Percentiles rank a stretch among this genome's conserved stretches.
Conservation (phyloP, 2,797 vertebrate genomes). For the Spondyliosoma cantharus region DNA sequence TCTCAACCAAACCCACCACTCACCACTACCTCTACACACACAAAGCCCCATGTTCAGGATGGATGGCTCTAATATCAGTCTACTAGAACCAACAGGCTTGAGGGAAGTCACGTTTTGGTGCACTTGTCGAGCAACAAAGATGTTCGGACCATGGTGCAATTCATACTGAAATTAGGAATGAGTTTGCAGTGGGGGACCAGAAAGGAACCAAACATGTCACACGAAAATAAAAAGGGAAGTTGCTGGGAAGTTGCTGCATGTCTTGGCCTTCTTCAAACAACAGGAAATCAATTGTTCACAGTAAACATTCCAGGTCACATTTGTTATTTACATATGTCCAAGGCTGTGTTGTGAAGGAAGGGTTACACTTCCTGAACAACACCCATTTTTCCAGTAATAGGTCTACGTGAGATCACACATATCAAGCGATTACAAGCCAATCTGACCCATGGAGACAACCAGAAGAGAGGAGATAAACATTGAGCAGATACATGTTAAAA, state of each 20-base stretch:
- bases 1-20: conserved; percentile 42
- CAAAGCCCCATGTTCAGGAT: conserved; percentile 31
- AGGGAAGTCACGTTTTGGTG: conserved; percentile 28
- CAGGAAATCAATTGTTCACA: conserved; percentile 32
- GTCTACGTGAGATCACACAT: conserved; percentile 42
- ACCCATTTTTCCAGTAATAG: conserved; percentile 55
- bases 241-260: background rate
- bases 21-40: background rate
- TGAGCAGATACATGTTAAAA: conserved; percentile 57
- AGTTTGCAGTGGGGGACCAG: background rate
- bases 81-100: conserved; percentile 33
- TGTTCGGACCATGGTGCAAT: background rate
- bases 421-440: conserved; percentile 51
- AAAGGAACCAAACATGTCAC: conserved; percentile 12
- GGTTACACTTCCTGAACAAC: conserved; percentile 64
- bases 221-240: background rate
- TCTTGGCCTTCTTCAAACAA: conserved; percentile 18
- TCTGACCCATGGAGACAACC: conserved; percentile 41
- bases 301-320: conserved; percentile 14
- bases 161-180: conserved; percentile 7
- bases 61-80: conserved; percentile 52
- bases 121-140: conserved; percentile 6
- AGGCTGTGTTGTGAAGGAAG: conserved; percentile 45
- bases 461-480: conserved; percentile 17
- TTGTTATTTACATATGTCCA: conserved; percentile 56